Evolutionary conservation across 2,888 invertebrate species (phyloP), one percentile per base, ranked within the genome.

Genomic region (Podotricha telesiphe): DNA sequence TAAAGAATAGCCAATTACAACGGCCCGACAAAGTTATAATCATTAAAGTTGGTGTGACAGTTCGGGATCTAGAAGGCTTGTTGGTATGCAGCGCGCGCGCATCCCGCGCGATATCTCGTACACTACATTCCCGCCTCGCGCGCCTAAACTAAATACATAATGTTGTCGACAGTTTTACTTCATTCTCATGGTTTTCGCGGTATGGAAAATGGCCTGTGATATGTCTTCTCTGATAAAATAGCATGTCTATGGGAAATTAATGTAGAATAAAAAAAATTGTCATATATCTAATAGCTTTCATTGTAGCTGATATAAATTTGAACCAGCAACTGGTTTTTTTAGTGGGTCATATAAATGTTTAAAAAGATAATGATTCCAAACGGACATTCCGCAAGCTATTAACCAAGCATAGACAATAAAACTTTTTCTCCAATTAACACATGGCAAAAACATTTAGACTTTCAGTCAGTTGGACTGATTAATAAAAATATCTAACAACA

Each of bases 131-230:
- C 74, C 73, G 68, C 74, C 76, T 75, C 75, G 75, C 74, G 76
- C 74, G 70, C 78, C 72, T 84, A 75, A 73, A 86, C 88, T 81
- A 88, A 84, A 90, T 89, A 89, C 89, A 90, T 89, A 83, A 89
- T 89, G 85, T 80, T 86, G 85, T 81, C 71, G 70, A 72, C 72
- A 69, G 71, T 68, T 69, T 74, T 69, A 71, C 68, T 73, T 63
- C 67, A 67, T 77, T 75, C 75, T 70, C 77, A 76, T 75, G 76
- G 70, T 64, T 67, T 74, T 70, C 65, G 63, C 67, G 67, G 67
- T 65, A 59, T 71, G 58, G 69, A 71, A 66, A 72, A 68, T 64
- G 69, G 56, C 59, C 59, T 59, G 73, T 72, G 64, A 72, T 70
- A 64, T 63, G 71, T 58, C 62, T 66, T 34, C 47, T 34, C 65